Conservation (phyloP, 2,797 vertebrate species). For the Geotria australis region DNA sequence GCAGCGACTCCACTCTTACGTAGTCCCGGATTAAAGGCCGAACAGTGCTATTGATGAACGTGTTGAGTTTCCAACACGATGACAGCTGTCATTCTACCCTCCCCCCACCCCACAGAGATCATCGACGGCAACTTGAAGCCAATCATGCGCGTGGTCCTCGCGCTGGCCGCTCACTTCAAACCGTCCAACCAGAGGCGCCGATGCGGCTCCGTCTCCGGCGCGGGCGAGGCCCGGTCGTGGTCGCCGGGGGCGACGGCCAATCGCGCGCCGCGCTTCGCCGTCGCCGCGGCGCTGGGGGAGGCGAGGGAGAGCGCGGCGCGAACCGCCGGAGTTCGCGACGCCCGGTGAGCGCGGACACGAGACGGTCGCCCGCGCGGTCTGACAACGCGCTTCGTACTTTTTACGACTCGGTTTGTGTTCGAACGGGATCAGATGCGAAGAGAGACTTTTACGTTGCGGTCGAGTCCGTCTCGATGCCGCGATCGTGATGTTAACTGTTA, state of each 20-base stretch:
- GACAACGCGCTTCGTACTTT: too few species aligned
- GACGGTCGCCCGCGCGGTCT: too few species aligned
- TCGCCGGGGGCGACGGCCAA: conserved; percentile 3
- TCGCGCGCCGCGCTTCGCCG: conserved; percentile 40
- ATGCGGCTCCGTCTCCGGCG: conserved; percentile 15
- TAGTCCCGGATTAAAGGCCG: too few species aligned
- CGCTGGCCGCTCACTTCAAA: conserved; percentile 84
- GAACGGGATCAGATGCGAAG: too few species aligned
- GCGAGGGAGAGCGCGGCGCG: conserved; percentile 45
- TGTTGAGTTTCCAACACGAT: not conserved
- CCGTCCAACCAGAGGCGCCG: conserved; percentile 19
- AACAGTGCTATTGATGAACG: too few species aligned
- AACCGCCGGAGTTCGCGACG: too few species aligned
- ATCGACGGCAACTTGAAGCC: conserved; percentile 82
- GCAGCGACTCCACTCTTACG: too few species aligned
- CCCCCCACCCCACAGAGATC: conserved; percentile 25
- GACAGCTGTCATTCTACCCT: not conserved
- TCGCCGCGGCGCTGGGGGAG: conserved; percentile 55
- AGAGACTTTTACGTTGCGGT: too few species aligned
- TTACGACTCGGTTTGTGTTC: too few species aligned
- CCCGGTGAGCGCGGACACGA: too few species aligned
- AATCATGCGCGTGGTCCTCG: conserved; percentile 72
- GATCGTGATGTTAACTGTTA: too few species aligned
- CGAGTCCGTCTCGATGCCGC: too few species aligned
- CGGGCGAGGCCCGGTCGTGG: conserved; percentile 8